Conservation (phyloP, 2,113 vertebrate genomes). For the Athene cunicularia region DNA sequence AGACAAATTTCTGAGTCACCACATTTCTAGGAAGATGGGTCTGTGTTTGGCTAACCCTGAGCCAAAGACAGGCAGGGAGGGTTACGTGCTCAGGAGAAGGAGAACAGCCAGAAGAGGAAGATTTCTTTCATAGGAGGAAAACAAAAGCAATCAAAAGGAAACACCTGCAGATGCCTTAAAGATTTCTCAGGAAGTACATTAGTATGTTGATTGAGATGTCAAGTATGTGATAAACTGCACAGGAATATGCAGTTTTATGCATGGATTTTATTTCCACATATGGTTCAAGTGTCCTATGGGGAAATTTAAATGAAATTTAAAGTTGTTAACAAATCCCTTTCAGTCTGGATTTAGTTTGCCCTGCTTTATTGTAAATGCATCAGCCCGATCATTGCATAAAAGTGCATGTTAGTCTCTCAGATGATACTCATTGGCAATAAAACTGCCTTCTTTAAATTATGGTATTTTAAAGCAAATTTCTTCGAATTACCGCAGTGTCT, state of each 20-base stretch:
- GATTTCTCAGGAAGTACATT: constrained; percentile 14
- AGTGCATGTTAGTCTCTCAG: not conserved
- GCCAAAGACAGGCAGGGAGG: not conserved
- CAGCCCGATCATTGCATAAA: not conserved
- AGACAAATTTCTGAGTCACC: not conserved
- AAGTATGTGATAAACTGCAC: constrained; percentile 27
- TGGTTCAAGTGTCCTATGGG: not conserved
- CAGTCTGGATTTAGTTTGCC: not conserved
- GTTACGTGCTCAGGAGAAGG: not conserved
- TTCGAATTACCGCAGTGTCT: not conserved
- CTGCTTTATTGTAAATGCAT: not conserved
- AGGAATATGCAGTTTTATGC: constrained; percentile 1
- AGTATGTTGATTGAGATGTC: constrained; percentile 38
- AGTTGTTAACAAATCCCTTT: constrained; percentile 24
- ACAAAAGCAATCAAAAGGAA: constrained; percentile 20
- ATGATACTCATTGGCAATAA: not conserved
- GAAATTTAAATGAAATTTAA: constrained; percentile 8
- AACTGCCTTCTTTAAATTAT: not conserved
- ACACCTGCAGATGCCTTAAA: not conserved
- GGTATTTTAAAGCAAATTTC: not conserved
- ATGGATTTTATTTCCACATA: constrained; percentile 45
- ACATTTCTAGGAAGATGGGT: not conserved
- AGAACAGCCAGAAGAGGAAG: not conserved
- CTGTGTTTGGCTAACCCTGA: not conserved
- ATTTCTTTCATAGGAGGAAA: not conserved